Conservation (phyloP, 2,113 vertebrate genomes). For the Guaruba guarouba region DNA sequence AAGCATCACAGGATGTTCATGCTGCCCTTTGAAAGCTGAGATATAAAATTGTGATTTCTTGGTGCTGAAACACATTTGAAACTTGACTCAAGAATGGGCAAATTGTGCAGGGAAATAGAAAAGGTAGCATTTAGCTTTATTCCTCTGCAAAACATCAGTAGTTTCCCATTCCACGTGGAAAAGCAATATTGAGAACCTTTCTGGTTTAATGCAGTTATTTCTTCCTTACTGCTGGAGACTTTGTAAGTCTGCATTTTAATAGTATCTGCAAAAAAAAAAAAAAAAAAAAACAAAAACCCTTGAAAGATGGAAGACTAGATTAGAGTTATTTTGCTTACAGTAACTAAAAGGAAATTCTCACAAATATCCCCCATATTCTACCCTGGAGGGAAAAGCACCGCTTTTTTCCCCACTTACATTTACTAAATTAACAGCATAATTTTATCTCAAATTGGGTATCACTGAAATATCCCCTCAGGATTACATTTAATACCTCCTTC, state of each 20-base stretch:
- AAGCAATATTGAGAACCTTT: background rate
- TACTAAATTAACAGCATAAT: background rate
- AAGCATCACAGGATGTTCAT: background rate
- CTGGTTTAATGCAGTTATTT: background rate
- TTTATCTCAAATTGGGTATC: background rate
- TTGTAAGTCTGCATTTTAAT: background rate
- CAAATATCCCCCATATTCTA: background rate
- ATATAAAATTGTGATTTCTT: background rate
- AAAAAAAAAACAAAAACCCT: background rate
- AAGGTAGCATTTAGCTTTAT: background rate
- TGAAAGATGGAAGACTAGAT: background rate
- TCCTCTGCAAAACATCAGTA: background rate
- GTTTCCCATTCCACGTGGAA: background rate
- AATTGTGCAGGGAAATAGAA: background rate
- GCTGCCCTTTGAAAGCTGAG: background rate
- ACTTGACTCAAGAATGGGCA: background rate
- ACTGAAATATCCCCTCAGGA: background rate
- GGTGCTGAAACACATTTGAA: background rate
- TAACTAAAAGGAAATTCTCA: background rate
- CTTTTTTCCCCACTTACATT: background rate
- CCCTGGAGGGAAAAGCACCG: background rate
- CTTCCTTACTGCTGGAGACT: background rate
- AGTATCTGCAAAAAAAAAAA: background rate
- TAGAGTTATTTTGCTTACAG: background rate
- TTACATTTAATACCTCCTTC: background rate